Conservation (phyloP, 2,888 invertebrate genomes). For the Lobophora halterata region DNA sequence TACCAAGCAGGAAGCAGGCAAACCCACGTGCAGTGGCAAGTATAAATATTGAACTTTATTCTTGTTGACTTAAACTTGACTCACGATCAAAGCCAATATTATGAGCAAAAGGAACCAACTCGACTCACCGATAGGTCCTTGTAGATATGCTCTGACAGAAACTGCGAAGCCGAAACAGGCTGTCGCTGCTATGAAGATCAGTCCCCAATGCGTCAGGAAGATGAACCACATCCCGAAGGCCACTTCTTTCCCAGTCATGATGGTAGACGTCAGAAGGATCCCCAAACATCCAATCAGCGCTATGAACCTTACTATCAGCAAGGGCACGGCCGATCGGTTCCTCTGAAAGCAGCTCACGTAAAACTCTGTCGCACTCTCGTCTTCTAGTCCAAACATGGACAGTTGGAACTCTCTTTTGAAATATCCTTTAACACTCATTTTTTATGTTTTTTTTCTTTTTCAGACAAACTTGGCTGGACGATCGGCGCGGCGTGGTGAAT, state of each 20-base stretch:
- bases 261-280: conserved; percentile 49
- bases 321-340: conserved; percentile 48
- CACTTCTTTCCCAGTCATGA: conserved; percentile 33
- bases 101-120: too few relatives aligned
- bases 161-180: conserved; percentile 50
- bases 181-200: conserved; percentile 50
- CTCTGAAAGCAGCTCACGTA: conserved; percentile 54
- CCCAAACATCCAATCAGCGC: conserved; percentile 52
- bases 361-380: conserved; percentile 54
- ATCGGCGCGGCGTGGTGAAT: conserved; percentile 19
- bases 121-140: conserved; percentile 57
- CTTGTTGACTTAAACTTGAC: too few relatives aligned
- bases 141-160: conserved; percentile 43
- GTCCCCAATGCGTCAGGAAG: conserved; percentile 68
- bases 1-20: too few relatives aligned
- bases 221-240: conserved; percentile 51
- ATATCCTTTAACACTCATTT: conserved; percentile 58
- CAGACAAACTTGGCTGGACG: conserved; percentile 21
- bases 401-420: conserved; percentile 50
- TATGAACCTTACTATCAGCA: conserved; percentile 48
- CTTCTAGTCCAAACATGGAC: conserved; percentile 47
- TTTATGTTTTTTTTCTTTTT: conserved; percentile 11
- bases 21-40: too few relatives aligned
- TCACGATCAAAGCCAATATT: too few relatives aligned
- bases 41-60: too few relatives aligned